Conservation (phyloP, 2,113 vertebrate genomes). For the Eublepharis macularius region DNA sequence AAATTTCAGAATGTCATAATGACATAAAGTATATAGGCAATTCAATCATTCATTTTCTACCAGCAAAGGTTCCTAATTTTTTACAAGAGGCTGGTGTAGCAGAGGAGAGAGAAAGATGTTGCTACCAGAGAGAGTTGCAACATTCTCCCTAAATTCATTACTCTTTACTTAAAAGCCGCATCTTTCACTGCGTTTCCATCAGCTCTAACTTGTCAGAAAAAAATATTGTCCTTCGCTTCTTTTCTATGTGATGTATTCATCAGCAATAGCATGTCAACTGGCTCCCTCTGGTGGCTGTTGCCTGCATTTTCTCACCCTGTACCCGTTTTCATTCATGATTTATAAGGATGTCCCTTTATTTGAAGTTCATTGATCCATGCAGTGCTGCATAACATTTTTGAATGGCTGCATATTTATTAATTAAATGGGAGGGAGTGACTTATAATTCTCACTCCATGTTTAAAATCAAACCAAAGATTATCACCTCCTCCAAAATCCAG, state of each 20-base stretch:
- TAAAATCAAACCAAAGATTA: not conserved
- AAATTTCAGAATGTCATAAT: not conserved
- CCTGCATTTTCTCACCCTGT: not conserved
- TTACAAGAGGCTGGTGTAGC: not conserved
- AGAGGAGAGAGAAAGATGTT: not conserved
- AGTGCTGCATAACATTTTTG: not conserved
- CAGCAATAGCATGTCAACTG: not conserved
- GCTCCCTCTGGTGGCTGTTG: slow-evolving; percentile 5
- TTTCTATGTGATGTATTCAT: not conserved
- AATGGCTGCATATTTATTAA: not conserved
- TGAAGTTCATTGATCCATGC: slow-evolving; percentile 1
- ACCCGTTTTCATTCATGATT: slow-evolving; percentile 1
- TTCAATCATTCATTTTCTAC: too few relatives aligned
- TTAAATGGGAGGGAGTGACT: not conserved
- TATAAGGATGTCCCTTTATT: not conserved
- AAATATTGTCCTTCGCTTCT: too few relatives aligned
- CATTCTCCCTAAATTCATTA: not conserved
- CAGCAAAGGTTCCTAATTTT: too few relatives aligned
- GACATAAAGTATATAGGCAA: too few relatives aligned
- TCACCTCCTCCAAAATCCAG: not conserved
- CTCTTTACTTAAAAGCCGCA: not conserved
- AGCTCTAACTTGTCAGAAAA: not conserved
- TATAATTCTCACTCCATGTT: not conserved
- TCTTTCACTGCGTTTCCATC: not conserved
- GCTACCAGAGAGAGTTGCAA: not conserved